Percentiles rank a stretch among this genome's conserved stretches.
These are phyloP conservation scores for Bufotes viridis DNA, from an alignment of 2,797 vertebrate genomes.

Conservation along the genomic window DNA sequence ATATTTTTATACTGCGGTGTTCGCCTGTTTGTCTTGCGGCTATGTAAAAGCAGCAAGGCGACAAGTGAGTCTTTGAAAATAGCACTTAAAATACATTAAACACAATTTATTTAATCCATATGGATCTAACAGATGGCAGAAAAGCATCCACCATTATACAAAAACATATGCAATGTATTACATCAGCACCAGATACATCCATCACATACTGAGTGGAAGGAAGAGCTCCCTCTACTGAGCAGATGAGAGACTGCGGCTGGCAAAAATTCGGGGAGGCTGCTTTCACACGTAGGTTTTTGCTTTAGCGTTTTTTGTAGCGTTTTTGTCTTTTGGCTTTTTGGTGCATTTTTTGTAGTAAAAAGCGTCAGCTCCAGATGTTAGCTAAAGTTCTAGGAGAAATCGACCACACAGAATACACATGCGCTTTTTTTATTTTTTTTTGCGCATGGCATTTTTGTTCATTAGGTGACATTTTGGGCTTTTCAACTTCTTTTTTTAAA, in stretches of 20 bases:
- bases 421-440: no score
- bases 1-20: not conserved
- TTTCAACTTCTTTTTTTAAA: no score
- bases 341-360: no score
- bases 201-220: not conserved
- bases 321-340: no score
- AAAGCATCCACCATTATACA: constrained; percentile 25
- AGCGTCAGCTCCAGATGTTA: no score
- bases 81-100: constrained; percentile 42
- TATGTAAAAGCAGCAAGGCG: constrained; percentile 31
- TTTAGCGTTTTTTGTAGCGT: no score
- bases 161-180: constrained; percentile 36
- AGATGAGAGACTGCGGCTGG: not conserved
- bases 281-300: no score
- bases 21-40: constrained; percentile 16
- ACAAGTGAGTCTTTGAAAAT: constrained; percentile 42
- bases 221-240: constrained; percentile 1
- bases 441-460: no score
- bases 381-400: no score
- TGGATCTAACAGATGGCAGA: constrained; percentile 41
- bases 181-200: not conserved
- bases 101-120: constrained; percentile 51
- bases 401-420: no score
- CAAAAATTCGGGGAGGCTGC: not conserved
- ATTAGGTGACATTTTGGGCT: no score